These are phyloP conservation scores for Ataeniobius toweri DNA, from an alignment of 2,797 vertebrate species.

Conservation along the genomic window DNA sequence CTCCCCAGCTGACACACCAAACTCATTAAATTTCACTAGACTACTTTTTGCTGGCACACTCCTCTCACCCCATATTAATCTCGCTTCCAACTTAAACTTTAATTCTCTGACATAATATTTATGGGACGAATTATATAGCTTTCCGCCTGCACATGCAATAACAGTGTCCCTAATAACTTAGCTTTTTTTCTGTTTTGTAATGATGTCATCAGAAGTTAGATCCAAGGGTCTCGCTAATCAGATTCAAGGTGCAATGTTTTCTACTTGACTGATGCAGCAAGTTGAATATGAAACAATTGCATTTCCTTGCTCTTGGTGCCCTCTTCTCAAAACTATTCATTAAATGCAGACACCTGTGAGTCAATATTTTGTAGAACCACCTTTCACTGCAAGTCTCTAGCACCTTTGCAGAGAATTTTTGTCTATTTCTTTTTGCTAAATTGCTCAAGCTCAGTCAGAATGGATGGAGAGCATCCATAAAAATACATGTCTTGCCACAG, in stretches of 20 bases:
- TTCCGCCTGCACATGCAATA: conserved; percentile 53
- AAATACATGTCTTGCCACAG: neutral
- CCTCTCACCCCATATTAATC: conserved; percentile 73
- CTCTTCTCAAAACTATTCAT: conserved; percentile 23
- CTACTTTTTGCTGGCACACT: conserved; percentile 65
- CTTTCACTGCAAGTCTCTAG: neutral
- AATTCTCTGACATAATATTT: conserved; percentile 76
- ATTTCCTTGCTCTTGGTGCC: conserved; percentile 29
- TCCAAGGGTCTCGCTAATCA: conserved; percentile 67
- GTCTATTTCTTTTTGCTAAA: neutral
- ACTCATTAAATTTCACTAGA: conserved; percentile 80
- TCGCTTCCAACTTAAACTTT: conserved; percentile 68
- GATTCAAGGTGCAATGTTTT: conserved; percentile 58
- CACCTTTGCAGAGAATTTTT: neutral
- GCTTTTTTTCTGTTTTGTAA: conserved; percentile 31
- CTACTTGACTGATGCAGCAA: conserved; percentile 56
- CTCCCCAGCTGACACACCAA: conserved; percentile 74
- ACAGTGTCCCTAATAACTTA: conserved; percentile 42
- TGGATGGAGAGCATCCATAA: neutral
- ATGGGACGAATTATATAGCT: conserved; percentile 58
- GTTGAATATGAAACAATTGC: conserved; percentile 50
- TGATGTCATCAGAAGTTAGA: conserved; percentile 65
- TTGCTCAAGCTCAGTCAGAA: neutral
- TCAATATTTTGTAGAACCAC: neutral
- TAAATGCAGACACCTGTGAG: neutral